Evolutionary conservation across 2,888 invertebrate species (phyloP), one percentile per base, ranked within the genome.

Genomic region (Hyppa rectilinea): DNA sequence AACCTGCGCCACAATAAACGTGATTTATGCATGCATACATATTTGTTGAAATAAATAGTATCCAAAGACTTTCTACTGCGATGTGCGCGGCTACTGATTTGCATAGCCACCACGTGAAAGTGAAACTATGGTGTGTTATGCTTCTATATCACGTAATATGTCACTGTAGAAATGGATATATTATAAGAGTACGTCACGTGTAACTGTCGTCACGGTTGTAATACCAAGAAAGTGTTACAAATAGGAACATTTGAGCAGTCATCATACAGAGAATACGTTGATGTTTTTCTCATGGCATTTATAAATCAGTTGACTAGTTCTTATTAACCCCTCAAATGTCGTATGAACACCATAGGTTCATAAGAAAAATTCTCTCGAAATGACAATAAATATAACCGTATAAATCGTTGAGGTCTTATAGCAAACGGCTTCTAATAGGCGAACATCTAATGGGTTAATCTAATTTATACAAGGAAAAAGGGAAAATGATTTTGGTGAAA

Each of bases 101-200:
- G 72, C 79, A 81, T 81, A 81, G 58, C 59, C 43, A 53, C 66
- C 43, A 60, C 50, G 76, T 70, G 68, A 81, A 81, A 82, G 81
- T 82, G 76, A 76, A 79, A 81, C 67, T 45, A 53, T 61, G 45
- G 66, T 50, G 66, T 50, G 52, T 26, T 58, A 53, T 70, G 62
- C 52, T 78, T 34, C 38, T 63, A 38, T 43, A 60, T 71, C 65
- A 78, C 78, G 67, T 73, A 81, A 80, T 71, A 71, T 76, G 65
- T 73, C 78, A 80, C 63, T 40, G 60, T 69, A 47, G 17, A 62
- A 60, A 62, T 68, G 47, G 45, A 40, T 58, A 80, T 72, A 59
- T 59, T 56, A 67, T 62, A 53, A 62, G 49, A 62, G 66, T 49
- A 75, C 63, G 40, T 59, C 36, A 75, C 50, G 73, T 38, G 50